Conservation (phyloP, 2,888 invertebrate species). For the Napeogenes inachia region DNA sequence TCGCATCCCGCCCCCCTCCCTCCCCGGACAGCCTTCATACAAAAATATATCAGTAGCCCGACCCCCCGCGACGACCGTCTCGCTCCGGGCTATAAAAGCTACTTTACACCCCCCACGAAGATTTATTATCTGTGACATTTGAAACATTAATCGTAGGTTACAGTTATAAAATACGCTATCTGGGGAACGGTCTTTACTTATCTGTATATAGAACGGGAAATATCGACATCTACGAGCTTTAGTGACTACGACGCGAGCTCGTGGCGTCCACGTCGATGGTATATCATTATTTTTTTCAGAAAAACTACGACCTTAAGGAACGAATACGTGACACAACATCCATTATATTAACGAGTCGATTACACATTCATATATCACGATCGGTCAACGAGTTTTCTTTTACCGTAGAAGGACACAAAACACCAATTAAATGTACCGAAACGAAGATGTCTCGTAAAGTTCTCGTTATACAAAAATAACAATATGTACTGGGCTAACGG, state of each 20-base stretch:
- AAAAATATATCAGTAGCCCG: constrained; percentile 46
- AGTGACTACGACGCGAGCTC: not conserved
- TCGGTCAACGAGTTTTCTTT: constrained; percentile 12
- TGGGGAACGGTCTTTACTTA: constrained; percentile 19
- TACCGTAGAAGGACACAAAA: constrained; percentile 7
- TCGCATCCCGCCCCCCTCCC: constrained; percentile 45
- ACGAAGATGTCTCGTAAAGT: constrained; percentile 10
- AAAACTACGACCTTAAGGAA: constrained; percentile 12
- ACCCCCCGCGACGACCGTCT: constrained; percentile 7
- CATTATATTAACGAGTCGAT: constrained; percentile 1
- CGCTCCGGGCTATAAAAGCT: constrained; percentile 7
- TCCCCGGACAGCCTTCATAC: constrained; percentile 38
- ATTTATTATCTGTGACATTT: constrained; percentile 14
- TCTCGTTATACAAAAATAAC: constrained; percentile 34
- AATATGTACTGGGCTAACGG: constrained; percentile 26
- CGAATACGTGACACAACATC: constrained; percentile 15
- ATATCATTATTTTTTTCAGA: constrained; percentile 21
- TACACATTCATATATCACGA: constrained; percentile 6
- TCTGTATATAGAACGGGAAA: too few relatives aligned
- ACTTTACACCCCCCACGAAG: constrained; percentile 7
- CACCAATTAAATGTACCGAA: not conserved
- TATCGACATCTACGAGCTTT: not conserved
- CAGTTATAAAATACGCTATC: constrained; percentile 17
- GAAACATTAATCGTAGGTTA: constrained; percentile 17
- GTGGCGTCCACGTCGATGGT: constrained; percentile 4